These are phyloP conservation scores for Temnothorax unifasciatus DNA, from an alignment of 2,888 invertebrate species.

Conservation along the genomic window DNA sequence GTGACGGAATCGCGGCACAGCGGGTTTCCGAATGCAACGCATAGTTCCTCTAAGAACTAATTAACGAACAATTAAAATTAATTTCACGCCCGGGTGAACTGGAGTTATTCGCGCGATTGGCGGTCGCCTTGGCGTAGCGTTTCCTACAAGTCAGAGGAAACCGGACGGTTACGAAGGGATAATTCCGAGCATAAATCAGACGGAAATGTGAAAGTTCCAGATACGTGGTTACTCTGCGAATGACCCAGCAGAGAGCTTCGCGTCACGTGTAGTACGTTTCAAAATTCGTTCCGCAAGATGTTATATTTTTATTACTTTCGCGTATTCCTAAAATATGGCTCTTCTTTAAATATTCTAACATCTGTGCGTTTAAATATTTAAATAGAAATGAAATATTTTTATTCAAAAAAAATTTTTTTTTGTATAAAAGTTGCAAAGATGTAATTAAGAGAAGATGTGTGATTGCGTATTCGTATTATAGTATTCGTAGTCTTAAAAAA, in stretches of 20 bases:
- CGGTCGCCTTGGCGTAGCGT: constrained; percentile 20
- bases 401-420: not conserved
- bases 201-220: constrained; percentile 52
- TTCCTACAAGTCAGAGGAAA: constrained; percentile 43
- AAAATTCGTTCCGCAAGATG: constrained; percentile 33
- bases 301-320: constrained; percentile 22
- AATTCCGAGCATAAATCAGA: constrained; percentile 72
- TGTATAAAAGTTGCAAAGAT: not conserved
- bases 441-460: not conserved
- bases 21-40: constrained; percentile 66
- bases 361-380: constrained; percentile 18
- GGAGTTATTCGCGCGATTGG: constrained; percentile 76
- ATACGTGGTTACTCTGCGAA: constrained; percentile 33
- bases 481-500: not conserved
- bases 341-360: not conserved
- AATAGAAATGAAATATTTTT: not conserved
- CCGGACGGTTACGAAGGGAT: constrained; percentile 46
- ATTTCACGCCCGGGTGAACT: constrained; percentile 77
- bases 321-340: constrained; percentile 5
- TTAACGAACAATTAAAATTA: constrained; percentile 82
- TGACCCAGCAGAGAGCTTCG: constrained; percentile 31
- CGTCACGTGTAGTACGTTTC: constrained; percentile 7
- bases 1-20: constrained; percentile 42
- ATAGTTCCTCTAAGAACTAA: constrained; percentile 79
- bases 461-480: not conserved